Evolutionary conservation across 2,113 vertebrate species (phyloP).

Genomic region (Bucco capensis): DNA sequence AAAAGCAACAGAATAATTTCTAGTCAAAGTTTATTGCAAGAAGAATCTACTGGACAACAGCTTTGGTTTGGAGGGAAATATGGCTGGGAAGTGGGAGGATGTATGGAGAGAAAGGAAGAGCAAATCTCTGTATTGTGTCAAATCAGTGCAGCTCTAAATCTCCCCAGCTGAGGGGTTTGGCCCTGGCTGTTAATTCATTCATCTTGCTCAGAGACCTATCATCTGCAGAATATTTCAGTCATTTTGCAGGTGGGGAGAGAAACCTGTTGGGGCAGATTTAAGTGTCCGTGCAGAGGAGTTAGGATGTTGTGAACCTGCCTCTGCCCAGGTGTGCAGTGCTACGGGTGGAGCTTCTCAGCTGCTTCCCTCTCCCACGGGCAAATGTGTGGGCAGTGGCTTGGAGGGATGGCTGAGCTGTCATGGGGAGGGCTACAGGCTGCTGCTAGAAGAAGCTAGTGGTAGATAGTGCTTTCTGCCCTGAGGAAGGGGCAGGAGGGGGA

Average conservation of each 20-base stretch:
- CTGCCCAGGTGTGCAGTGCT: slow-evolving; percentile 7
- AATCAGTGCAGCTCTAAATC: neutral
- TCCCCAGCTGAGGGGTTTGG: neutral
- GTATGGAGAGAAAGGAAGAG: neutral
- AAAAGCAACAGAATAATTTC: neutral
- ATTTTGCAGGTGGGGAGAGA: slow-evolving; percentile 4
- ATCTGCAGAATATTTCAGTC: slow-evolving; percentile 20
- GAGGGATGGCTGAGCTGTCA: neutral
- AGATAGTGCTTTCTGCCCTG: neutral
- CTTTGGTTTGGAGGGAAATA: neutral
- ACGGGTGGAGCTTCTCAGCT: neutral
- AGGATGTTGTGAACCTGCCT: neutral
- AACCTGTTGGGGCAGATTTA: slow-evolving; percentile 30
- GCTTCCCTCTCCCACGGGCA: neutral
- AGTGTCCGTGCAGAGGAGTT: neutral
- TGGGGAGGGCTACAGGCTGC: neutral
- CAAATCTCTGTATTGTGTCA: neutral
- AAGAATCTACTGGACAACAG: neutral
- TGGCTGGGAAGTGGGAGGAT: rapidly evolving
- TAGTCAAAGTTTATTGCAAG: neutral
- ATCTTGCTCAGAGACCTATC: slow-evolving; percentile 25
- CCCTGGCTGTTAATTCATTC: neutral
- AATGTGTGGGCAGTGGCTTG: neutral
- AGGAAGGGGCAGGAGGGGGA: neutral
- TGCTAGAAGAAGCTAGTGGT: neutral